These are phyloP conservation scores for Drosophila lini DNA, from an alignment of 1,140 invertebrate genomes.

Conservation along the genomic window DNA sequence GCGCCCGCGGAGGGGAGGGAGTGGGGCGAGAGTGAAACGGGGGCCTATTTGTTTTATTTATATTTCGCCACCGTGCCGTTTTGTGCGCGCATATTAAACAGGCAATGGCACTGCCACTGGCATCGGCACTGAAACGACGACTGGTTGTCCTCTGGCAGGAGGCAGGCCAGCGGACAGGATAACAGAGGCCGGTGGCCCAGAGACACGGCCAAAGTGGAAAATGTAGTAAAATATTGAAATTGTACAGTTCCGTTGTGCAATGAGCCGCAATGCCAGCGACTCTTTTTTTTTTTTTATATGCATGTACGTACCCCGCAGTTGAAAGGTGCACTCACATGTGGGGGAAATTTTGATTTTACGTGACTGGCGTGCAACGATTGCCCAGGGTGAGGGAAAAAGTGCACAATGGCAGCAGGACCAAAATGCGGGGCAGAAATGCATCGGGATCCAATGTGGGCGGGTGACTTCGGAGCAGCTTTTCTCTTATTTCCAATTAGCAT, in stretches of 20 bases:
- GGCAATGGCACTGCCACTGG: not conserved
- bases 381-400: not conserved
- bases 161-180: conserved; percentile 25
- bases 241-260: conserved; percentile 72
- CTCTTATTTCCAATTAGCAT: conserved; percentile 48
- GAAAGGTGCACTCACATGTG: conserved; percentile 50
- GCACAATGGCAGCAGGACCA: conserved; percentile 6
- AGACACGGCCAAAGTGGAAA: conserved; percentile 62
- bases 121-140: conserved; percentile 9
- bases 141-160: conserved; percentile 17
- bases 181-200: conserved; percentile 10
- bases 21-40: not conserved
- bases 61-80: conserved; percentile 49
- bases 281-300: conserved; percentile 9
- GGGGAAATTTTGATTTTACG: conserved; percentile 61
- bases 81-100: conserved; percentile 59
- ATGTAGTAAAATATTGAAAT: conserved; percentile 76
- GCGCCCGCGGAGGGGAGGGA: not conserved
- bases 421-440: conserved; percentile 3
- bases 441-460: conserved; percentile 25
- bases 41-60: conserved; percentile 51
- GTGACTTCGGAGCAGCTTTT: conserved; percentile 39
- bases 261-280: conserved; percentile 58
- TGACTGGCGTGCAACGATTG: conserved; percentile 64
- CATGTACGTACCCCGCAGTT: conserved; percentile 26